These are phyloP conservation scores for Chelonoidis abingdonii DNA, from an alignment of 2,113 vertebrate species.

Conservation along the genomic window DNA sequence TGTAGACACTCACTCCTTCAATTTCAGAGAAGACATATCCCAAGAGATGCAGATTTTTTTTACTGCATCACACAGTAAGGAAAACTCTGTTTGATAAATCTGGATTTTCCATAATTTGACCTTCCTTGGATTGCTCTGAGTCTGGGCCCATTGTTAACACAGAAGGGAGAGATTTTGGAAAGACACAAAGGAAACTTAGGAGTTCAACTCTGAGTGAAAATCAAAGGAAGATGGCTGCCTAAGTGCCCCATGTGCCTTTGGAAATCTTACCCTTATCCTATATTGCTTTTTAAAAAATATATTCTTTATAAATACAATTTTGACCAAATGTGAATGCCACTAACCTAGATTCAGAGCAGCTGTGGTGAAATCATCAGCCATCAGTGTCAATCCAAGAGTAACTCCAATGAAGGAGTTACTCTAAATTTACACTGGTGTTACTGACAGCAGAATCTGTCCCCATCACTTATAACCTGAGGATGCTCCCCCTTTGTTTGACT, in stretches of 20 bases:
- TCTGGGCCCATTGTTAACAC: not conserved
- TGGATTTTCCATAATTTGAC: not conserved
- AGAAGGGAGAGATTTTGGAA: constrained; percentile 1
- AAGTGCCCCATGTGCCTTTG: not conserved
- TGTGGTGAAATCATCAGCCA: not conserved
- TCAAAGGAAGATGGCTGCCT: not conserved
- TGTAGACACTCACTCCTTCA: not conserved
- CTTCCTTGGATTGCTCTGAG: not conserved
- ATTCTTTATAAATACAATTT: not conserved
- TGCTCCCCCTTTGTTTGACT: not conserved
- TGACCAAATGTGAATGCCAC: not conserved
- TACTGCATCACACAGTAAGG: not conserved
- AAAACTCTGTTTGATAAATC: not conserved
- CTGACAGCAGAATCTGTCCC: not conserved
- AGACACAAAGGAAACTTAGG: not conserved
- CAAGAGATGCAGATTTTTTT: not conserved
- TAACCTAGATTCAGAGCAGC: not conserved
- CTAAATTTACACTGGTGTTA: not conserved
- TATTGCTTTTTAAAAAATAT: not conserved
- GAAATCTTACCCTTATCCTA: not conserved
- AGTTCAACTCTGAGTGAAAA: not conserved
- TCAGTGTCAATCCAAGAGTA: not conserved
- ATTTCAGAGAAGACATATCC: not conserved
- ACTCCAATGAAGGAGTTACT: not conserved
- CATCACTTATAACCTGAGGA: not conserved